phyloP scores from a whole-genome alignment of 2,113 vertebrate genomes.

The Salvelinus sp. region DNA sequence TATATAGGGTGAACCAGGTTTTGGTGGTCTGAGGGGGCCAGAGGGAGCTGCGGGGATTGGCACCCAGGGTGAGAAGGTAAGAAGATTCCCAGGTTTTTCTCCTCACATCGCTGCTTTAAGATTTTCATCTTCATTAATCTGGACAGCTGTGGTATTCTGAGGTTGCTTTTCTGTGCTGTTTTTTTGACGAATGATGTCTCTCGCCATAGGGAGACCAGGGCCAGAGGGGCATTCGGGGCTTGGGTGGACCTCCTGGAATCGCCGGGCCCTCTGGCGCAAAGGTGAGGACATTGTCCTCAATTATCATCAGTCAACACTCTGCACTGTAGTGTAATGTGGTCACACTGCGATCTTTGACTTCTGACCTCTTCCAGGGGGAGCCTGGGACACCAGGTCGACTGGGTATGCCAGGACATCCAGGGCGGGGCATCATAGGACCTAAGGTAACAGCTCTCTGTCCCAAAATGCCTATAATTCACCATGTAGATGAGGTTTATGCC shows the following conservation, averaged over 20 bases:
- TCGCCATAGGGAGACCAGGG: conserved; percentile 83
- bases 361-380: conserved; percentile 75
- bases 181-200: neutral
- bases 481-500: neutral
- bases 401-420: conserved; percentile 81
- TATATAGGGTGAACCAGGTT: conserved; percentile 81
- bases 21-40: conserved; percentile 75
- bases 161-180: neutral
- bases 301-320: neutral
- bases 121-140: neutral
- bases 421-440: conserved; percentile 79
- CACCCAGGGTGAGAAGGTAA: conserved; percentile 86
- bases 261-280: conserved; percentile 84
- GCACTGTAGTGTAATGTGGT: neutral
- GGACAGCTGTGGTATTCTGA: neutral
- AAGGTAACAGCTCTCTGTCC: conserved; percentile 73
- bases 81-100: too few relatives aligned
- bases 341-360: neutral
- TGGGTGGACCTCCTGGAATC: conserved; percentile 79
- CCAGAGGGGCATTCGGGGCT: conserved; percentile 83
- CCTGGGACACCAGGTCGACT: conserved; percentile 78
- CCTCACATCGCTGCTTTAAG: neutral
- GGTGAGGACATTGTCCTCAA: conserved; percentile 57
- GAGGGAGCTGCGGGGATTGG: conserved; percentile 81
- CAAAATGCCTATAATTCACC: neutral